Evolutionary conservation across 2,888 invertebrate species (phyloP).

Genomic region (Macrophya annulata): DNA sequence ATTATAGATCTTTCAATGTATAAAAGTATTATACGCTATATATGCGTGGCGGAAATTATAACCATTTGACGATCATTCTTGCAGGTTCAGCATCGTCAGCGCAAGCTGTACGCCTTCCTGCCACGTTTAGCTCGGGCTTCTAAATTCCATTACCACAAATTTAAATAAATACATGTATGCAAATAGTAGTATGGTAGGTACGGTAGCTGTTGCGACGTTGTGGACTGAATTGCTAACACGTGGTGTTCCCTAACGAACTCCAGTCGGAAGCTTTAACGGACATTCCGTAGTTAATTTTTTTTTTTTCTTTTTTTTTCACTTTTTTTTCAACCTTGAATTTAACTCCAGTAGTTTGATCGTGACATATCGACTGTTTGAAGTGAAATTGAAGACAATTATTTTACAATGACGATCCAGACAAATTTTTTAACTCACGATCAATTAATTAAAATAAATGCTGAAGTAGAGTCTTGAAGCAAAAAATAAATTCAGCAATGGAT

Average conservation of each 20-base stretch:
- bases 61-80: constrained; percentile 33
- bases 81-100: constrained; percentile 24
- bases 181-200: constrained; percentile 67
- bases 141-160: constrained; percentile 71
- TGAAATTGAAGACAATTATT: neutral
- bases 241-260: constrained; percentile 70
- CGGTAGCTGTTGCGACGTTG: constrained; percentile 35
- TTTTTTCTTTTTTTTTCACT: neutral
- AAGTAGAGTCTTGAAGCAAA: too few relatives aligned
- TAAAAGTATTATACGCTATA: neutral
- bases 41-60: neutral
- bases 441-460: too few relatives aligned
- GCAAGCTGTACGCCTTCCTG: constrained; percentile 1
- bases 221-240: constrained; percentile 70
- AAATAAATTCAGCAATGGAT: too few relatives aligned
- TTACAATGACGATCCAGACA: neutral
- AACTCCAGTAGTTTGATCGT: neutral
- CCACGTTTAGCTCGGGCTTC: constrained; percentile 58
- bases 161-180: constrained; percentile 75
- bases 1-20: neutral
- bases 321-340: neutral
- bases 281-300: constrained; percentile 19
- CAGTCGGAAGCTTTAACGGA: constrained; percentile 45
- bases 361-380: neutral
- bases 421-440: too few relatives aligned